Conservation (phyloP, 2,113 vertebrate genomes). For the Carassius auratus region DNA sequence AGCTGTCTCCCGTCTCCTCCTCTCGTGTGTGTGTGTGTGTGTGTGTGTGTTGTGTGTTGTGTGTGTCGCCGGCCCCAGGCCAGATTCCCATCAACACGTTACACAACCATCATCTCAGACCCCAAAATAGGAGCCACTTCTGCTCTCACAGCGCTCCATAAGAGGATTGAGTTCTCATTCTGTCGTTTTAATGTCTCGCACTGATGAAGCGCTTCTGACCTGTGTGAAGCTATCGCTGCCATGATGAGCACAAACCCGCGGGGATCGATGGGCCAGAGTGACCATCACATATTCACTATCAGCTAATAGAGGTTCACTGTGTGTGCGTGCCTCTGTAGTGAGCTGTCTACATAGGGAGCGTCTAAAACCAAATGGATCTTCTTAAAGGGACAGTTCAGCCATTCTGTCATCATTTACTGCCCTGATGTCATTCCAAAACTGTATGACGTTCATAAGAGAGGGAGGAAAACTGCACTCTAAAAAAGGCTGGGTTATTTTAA, state of each 20-base stretch:
- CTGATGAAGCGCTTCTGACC: neutral
- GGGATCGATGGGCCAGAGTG: neutral
- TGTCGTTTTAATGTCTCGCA: neutral
- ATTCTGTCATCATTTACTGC: too few relatives aligned
- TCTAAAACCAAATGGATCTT: neutral
- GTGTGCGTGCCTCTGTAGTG: neutral
- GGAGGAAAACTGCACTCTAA: too few relatives aligned
- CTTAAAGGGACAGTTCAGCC: neutral
- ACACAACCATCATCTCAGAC: constrained; percentile 9
- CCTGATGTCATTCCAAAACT: too few relatives aligned
- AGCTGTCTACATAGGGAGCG: neutral
- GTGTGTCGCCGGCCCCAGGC: too few relatives aligned
- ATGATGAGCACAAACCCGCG: neutral
- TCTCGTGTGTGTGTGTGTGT: too few relatives aligned
- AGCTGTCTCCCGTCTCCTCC: constrained; percentile 2
- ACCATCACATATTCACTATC: neutral
- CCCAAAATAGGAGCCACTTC: neutral
- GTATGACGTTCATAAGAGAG: too few relatives aligned
- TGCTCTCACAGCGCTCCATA: neutral
- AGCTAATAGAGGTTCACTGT: neutral
- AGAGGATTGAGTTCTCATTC: neutral
- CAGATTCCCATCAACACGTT: neutral
- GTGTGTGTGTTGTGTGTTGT: too few relatives aligned
- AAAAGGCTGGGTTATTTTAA: too few relatives aligned
- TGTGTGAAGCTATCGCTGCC: too few relatives aligned